phyloP scores from a whole-genome alignment of 2,113 vertebrate genomes.

The Pseudopodoces humilis region DNA sequence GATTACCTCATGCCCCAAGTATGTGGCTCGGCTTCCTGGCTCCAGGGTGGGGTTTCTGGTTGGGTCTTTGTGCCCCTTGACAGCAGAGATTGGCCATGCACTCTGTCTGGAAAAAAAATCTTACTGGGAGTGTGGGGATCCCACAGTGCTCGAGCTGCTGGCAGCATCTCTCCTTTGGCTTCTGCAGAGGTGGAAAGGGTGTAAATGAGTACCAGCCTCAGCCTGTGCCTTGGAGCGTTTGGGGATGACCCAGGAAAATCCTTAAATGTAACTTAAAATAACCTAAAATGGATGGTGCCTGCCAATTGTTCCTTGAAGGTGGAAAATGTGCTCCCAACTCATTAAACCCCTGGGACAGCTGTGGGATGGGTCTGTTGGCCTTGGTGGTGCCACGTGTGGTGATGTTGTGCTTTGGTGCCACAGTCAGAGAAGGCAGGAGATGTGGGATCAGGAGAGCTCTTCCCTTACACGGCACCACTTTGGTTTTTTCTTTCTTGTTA shows the following conservation, averaged over 20 bases:
- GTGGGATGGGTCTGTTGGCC: background rate
- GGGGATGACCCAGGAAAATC: background rate
- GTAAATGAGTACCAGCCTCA: background rate
- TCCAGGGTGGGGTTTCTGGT: rapidly evolving
- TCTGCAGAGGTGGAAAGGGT: rapidly evolving
- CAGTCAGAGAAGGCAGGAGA: background rate
- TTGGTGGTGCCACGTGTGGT: rapidly evolving
- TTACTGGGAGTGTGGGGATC: rapidly evolving
- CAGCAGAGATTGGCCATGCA: background rate
- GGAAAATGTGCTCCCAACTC: rapidly evolving
- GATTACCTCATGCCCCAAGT: background rate
- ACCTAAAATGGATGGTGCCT: background rate
- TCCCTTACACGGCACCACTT: background rate
- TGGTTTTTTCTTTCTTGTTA: background rate
- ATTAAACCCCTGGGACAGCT: rapidly evolving
- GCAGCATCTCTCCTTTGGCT: background rate
- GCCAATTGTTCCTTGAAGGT: background rate
- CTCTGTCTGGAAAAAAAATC: background rate
- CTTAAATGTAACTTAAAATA: background rate
- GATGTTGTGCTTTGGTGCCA: background rate
- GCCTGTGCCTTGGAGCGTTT: background rate
- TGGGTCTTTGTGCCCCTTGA: background rate
- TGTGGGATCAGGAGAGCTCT: background rate
- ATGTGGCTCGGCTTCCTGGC: background rate
- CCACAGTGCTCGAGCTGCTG: rapidly evolving